phyloP scores from a whole-genome alignment of 2,113 vertebrate genomes.

The Lota lota region DNA sequence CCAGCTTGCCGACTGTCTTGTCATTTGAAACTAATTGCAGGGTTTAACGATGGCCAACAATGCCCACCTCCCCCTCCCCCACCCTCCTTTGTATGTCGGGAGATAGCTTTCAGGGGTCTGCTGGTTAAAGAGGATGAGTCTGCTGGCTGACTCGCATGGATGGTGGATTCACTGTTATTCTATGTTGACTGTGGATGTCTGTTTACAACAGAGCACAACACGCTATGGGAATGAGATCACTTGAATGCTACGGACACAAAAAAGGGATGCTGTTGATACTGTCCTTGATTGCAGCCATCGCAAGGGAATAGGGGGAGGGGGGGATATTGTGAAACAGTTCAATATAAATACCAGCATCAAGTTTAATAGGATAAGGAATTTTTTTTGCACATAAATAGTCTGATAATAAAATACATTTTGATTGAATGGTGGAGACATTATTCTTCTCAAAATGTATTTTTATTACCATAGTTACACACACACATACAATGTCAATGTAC shows the following conservation, averaged over 20 bases:
- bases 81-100: slow-evolving; percentile 41
- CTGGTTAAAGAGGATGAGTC: slow-evolving; percentile 50
- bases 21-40: slow-evolving; percentile 67
- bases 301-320: slow-evolving; percentile 3
- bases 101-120: slow-evolving; percentile 61
- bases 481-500: too few species aligned
- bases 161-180: slow-evolving; percentile 35
- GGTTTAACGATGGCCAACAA: slow-evolving; percentile 60
- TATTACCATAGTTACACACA: too few species aligned
- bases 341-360: slow-evolving; percentile 1
- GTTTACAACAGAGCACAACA: slow-evolving; percentile 23
- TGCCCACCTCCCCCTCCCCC: neutral
- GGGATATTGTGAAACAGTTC: neutral
- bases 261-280: slow-evolving; percentile 21
- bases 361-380: too few species aligned
- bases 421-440: too few species aligned
- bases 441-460: too few species aligned
- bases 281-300: slow-evolving; percentile 17
- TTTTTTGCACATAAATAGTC: too few species aligned
- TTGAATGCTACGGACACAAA: slow-evolving; percentile 7
- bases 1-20: slow-evolving; percentile 59
- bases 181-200: slow-evolving; percentile 30
- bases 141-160: slow-evolving; percentile 7
- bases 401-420: too few species aligned
- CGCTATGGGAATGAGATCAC: slow-evolving; percentile 8